Percentiles rank a stretch among this genome's conserved stretches.
phyloP scores from a whole-genome alignment of 2,113 vertebrate genomes.

The Poeciliopsis retropinna region DNA sequence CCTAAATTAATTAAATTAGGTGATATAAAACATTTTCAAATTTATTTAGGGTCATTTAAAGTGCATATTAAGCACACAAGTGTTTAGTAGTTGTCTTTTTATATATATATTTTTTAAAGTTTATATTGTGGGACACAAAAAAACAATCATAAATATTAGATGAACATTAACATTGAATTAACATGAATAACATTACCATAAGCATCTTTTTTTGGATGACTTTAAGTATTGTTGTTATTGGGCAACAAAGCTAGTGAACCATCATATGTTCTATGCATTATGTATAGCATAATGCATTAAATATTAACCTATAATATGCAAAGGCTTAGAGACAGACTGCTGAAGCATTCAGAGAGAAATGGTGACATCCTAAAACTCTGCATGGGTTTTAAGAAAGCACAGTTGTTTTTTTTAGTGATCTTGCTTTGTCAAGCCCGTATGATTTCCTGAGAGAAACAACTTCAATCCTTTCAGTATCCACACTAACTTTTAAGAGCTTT shows the following conservation, averaged over 20 bases:
- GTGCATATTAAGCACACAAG: no score
- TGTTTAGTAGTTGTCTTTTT: no score
- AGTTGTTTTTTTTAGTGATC: constrained; percentile 49
- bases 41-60: no score
- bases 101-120: no score
- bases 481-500: constrained; percentile 54
- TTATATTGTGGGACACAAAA: no score
- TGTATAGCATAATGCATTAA: neutral
- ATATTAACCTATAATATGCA: constrained; percentile 17
- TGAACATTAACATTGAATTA: no score
- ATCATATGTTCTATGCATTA: neutral
- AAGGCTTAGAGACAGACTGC: constrained; percentile 47
- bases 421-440: constrained; percentile 27
- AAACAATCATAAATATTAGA: no score
- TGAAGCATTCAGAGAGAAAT: constrained; percentile 32
- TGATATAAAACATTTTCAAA: no score
- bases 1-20: no score
- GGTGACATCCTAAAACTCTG: constrained; percentile 52
- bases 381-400: constrained; percentile 46
- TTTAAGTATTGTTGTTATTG: neutral
- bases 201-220: no score
- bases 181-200: no score
- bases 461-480: constrained; percentile 50
- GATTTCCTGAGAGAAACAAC: constrained; percentile 47
- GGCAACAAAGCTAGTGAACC: neutral